Conservation (phyloP, 2,797 vertebrate genomes). For the Arctocebus calabarensis region DNA sequence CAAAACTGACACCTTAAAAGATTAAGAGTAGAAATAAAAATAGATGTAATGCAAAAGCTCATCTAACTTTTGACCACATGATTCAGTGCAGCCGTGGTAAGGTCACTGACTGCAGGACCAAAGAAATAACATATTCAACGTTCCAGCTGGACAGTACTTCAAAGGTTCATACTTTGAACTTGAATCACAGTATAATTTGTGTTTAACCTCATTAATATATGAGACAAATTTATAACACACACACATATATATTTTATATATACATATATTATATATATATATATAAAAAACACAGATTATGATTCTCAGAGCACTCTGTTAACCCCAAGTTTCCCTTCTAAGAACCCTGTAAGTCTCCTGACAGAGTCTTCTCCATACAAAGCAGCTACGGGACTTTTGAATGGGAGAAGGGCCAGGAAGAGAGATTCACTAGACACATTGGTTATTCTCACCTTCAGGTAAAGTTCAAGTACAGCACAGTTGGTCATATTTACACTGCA, state of each 20-base stretch:
- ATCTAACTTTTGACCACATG: neutral
- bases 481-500: neutral
- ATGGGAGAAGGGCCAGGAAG: fast-evolving
- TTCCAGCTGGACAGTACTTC: neutral
- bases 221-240: no score
- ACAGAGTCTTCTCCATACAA: neutral
- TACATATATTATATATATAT: no score
- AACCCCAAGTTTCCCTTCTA: neutral
- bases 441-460: neutral
- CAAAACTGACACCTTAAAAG: neutral
- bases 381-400: no score
- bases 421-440: neutral
- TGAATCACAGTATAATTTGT: neutral
- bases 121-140: neutral
- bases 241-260: no score
- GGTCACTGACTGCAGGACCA: fast-evolving
- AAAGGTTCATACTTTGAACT: neutral
- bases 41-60: neutral
- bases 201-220: neutral
- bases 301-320: neutral
- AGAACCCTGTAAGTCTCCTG: neutral
- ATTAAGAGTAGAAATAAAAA: neutral
- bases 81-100: neutral
- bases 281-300: neutral
- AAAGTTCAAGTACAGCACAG: no score